Conservation (phyloP, 1,140 invertebrate genomes). For the Mycetomoellerius zeteki region DNA sequence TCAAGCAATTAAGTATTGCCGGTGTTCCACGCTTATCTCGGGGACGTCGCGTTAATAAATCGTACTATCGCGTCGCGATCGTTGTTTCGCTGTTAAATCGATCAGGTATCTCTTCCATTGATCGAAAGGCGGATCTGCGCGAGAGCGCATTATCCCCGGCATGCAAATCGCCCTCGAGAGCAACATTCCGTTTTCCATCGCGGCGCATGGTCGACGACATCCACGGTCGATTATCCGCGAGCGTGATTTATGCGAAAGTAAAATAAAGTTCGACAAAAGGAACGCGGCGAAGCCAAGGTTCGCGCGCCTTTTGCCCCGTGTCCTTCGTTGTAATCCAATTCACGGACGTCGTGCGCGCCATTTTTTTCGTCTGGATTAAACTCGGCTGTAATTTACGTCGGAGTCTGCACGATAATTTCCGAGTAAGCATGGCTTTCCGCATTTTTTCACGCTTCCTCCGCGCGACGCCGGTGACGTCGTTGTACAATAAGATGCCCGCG, state of each 20-base stretch:
- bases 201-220: constrained; percentile 7
- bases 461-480: background rate
- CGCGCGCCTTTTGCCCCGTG: background rate
- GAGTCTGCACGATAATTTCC: background rate
- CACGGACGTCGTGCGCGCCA: constrained; percentile 55
- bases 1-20: constrained; percentile 22
- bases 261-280: constrained; percentile 26
- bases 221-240: constrained; percentile 3
- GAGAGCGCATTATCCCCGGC: background rate
- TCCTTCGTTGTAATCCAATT: constrained; percentile 65
- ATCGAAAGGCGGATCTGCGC: background rate
- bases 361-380: constrained; percentile 58
- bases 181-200: constrained; percentile 24
- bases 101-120: background rate
- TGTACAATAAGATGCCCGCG: background rate
- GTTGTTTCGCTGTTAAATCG: background rate
- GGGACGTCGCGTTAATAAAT: constrained; percentile 9
- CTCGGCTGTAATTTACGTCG: constrained; percentile 65
- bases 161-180: constrained; percentile 10
- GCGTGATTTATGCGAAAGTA: constrained; percentile 17
- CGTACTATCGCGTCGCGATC: background rate
- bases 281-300: constrained; percentile 14
- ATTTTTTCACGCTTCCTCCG: background rate
- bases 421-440: background rate
- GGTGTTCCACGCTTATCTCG: background rate